Evolutionary conservation across 2,888 invertebrate genomes (phyloP), one percentile per base, ranked within the genome.

Genomic region (Melieria picta): DNA sequence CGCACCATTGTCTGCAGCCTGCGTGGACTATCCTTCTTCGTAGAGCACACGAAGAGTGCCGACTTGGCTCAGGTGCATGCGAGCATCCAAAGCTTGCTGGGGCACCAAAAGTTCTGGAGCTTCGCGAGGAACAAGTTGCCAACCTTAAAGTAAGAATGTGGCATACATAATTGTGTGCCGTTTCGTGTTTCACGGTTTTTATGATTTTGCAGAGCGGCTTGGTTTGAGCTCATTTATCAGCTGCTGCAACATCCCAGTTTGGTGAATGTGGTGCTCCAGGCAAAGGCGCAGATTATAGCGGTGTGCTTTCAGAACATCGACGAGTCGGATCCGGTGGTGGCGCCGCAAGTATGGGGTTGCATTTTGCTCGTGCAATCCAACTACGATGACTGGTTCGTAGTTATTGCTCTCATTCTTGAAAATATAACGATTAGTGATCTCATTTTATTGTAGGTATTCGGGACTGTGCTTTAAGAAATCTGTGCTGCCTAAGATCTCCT

Each of bases 341-440:
- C 92, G 65, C 89, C 91, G 0, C 88, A 90, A 74, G 89, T 93
- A 43, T 96, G 96, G 96, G 92, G 93, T 79, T 91, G 92, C 69
- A 88, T 91, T 74, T 87, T 96, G 60, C 86, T 91, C 52, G 84
- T 91, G 63, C 88, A 92, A 77, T 88, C 89, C 60, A 88, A 88
- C 73, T 88, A 91, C 77, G 86, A 90, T 0, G 84, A 87, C 73
- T 88, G 87, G 87, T 87, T 30, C 2, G 30, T 30, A 30, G 30
- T 30, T 30, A 3, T 30, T 30, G 30, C 30, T 30, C 3, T 3
- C 2, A 3, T 30, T 30, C 30, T 30, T 30, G 30, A 30, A 30
- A 3, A 30, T 30, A 1, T 30, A 30, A 1, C 30, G 30, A 30
- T 1, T 30, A 30, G 30, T 30, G 30, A 30, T 30, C 7, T 55